Base-by-base conservation (phyloP, 2,888 invertebrate genomes). In the Campaea margaritaria region DNA sequence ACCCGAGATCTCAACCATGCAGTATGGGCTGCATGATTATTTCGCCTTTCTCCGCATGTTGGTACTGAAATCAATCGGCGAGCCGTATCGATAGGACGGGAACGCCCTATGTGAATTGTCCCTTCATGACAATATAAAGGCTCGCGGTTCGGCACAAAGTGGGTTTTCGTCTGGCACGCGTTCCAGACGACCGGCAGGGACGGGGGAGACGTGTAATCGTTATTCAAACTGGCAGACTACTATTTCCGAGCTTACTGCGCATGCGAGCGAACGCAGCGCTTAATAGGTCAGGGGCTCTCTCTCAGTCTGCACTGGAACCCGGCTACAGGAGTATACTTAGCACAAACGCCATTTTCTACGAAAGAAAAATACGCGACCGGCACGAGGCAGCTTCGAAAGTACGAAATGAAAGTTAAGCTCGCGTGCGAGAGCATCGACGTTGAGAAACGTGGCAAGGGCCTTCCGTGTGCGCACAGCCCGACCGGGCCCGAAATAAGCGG, bases 281-380 rank as follows among this genome's bases (percentile, higher is more conserved):
- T 85, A 83, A 83, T 87, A 82, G 90, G 90, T 90, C 91, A 89
- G 83, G 91, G 91, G 3, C 84, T 79, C 83, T 21, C 21, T 21
- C 81, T 73, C 87, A 85, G 87, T 85, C 85, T 84, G 86, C 78
- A 86, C 86, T 84, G 82, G 83, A 81, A 82, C 78, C 82, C 81
- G 83, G 82, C 81, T 76, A 74, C 76, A 80, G 80, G 78, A 77
- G 81, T 86, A 86, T 79, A 84, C 83, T 80, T 79, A 81, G 81
- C 82, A 78, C 79, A 75, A 69, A 81, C 83, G 80, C 78, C 76
- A 79, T 84, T 82, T 72, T 77, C 71, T 62, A 67, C 59, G 63
- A 73, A 54, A 49, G 49, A 52, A 68, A 69, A 68, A 73, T 31
- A 73, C 69, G 68, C 58, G 46, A 51, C 58, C 67, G 65, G 44